Percentiles rank a stretch among this genome's conserved stretches.
Conservation (phyloP, 92 coral and sea anemone genomes). For the Diadumene lineata region DNA sequence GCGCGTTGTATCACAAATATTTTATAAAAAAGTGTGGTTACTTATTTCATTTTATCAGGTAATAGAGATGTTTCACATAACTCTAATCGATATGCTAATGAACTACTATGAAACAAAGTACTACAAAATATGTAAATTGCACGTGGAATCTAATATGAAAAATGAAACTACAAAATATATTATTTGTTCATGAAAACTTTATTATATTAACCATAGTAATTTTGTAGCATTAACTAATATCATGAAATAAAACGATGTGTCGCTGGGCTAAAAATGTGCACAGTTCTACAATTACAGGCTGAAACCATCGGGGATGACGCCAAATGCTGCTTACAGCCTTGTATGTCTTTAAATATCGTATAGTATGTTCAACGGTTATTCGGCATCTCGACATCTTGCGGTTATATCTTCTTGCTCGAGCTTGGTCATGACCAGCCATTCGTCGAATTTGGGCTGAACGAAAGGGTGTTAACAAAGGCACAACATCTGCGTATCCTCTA, state of each 20-base stretch:
- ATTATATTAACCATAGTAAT: neutral
- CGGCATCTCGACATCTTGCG: conserved; percentile 21
- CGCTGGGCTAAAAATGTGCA: conserved; percentile 25
- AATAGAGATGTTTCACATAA: conserved; percentile 18
- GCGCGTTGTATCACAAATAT: too few species aligned
- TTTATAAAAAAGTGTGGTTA: too few species aligned
- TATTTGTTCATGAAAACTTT: neutral
- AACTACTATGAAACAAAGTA: neutral
- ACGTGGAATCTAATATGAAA: too few species aligned
- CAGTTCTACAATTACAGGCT: conserved; percentile 30
- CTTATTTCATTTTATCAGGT: too few species aligned
- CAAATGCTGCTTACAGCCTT: conserved; percentile 27
- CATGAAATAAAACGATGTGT: neutral
- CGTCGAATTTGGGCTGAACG: neutral
- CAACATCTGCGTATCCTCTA: neutral
- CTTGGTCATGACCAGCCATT: conserved; percentile 1
- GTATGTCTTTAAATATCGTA: conserved; percentile 20
- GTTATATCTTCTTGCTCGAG: conserved; percentile 29
- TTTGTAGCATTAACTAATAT: too few species aligned
- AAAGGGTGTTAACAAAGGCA: neutral
- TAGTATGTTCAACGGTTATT: conserved; percentile 20
- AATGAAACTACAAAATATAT: too few species aligned
- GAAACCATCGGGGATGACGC: conserved; percentile 41
- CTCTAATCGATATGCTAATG: conserved; percentile 29
- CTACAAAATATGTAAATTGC: conserved; percentile 28